Base-by-base conservation (phyloP, 2,888 invertebrate genomes). In the Lochmaea crataegi region DNA sequence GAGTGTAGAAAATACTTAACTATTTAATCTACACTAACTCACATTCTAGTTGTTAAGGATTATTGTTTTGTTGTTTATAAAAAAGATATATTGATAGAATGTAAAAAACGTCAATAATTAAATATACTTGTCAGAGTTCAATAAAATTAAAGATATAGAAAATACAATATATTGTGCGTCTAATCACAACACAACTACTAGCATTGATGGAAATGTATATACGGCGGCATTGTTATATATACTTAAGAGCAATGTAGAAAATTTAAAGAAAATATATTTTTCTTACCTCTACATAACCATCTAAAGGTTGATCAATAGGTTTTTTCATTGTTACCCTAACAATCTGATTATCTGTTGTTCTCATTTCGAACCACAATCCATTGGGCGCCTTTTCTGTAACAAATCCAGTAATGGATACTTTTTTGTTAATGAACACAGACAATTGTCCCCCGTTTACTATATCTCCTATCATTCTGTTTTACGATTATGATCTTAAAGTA, bases 201-300 rank as follows among this genome's bases (percentile, higher is more conserved):
- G 32, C 7, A 38, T 38, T 38, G 26, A 32, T 32, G 26, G 26
- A 32, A 32, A 5, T 32, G 26, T 32, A 32, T 4, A 32, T 32
- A 32, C n/a, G n/a, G n/a, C n/a, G 26, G 26, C 26, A 32, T 32
- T 5, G 26, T 32, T 32, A 32, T 32, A 32, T 4, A 32, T 38
- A 38, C 32, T 38, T 9, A 38, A 7, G 32, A 38, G 32, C 32
- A 64, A 26, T 42, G 56, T 41, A 3, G 41, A 67, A 56, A 51
- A 66, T 14, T 22, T 58, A 48, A 67, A 57, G 26, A 68, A 18
- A 14, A 7, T 26, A 32, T 48, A 14, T 38, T 45, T 38, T 48
- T 61, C 73, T 74, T 81, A 86, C 87, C 82, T 86, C 85, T 18
- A 86, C 83, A 78, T 85, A 84, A 32, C 85, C 85, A 67, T 84